These are phyloP conservation scores for Nansenia antarctica DNA, from an alignment of 2,113 vertebrate species.

Conservation along the genomic window DNA sequence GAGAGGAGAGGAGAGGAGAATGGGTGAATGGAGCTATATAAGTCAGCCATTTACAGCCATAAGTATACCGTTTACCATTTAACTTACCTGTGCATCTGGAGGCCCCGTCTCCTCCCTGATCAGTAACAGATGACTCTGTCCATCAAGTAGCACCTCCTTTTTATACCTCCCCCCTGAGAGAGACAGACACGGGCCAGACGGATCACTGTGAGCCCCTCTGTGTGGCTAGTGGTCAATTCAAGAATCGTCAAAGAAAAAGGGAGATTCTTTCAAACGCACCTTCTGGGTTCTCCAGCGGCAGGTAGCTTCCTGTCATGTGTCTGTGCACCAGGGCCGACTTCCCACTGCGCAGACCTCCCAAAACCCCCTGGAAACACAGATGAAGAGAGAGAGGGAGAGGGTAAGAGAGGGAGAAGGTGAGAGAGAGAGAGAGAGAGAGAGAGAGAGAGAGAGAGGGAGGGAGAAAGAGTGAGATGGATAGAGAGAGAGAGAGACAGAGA, in stretches of 20 bases:
- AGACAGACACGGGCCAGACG: neutral
- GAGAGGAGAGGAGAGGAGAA: neutral
- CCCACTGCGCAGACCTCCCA: conserved; percentile 88
- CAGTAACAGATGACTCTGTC: conserved; percentile 85
- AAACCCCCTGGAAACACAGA: conserved; percentile 78
- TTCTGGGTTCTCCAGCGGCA: conserved; percentile 86
- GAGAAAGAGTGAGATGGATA: too few species aligned
- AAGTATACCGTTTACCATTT: too few species aligned
- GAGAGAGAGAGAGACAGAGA: too few species aligned
- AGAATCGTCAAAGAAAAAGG: too few species aligned
- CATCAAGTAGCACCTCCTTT: conserved; percentile 82
- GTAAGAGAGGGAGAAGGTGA: too few species aligned
- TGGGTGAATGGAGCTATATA: neutral
- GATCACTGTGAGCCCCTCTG: neutral
- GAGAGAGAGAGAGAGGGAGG: too few species aligned
- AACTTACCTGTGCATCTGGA: conserved; percentile 83
- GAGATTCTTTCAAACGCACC: conserved; percentile 66
- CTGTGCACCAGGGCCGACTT: conserved; percentile 91
- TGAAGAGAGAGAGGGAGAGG: too few species aligned
- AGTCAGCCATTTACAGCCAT: too few species aligned
- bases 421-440: too few species aligned
- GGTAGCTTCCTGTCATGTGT: conserved; percentile 92
- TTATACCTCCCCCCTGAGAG: conserved; percentile 88
- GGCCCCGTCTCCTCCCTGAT: conserved; percentile 90
- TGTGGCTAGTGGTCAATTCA: neutral